Base-by-base conservation (phyloP, 2,113 vertebrate genomes). In the Leptocoma aspasia region DNA sequence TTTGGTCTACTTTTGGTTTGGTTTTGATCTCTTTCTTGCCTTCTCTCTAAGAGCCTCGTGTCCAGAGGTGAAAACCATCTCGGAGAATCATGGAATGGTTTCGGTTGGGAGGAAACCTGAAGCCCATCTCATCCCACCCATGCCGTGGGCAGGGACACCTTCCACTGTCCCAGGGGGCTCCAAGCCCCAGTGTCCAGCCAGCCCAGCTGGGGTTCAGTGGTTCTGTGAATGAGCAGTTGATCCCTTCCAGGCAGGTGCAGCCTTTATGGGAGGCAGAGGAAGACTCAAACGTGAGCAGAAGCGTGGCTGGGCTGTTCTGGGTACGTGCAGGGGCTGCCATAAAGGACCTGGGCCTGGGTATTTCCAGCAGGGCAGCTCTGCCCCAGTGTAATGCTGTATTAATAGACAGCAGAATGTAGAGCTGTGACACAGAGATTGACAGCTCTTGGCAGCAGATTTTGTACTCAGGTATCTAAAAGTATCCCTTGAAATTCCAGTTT, bases 371-470 rank as follows among this genome's bases (percentile, higher is more conserved):
- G 33, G 35, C 26, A 77, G 86, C 56, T 57, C 39, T 9, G 61
- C 16, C 37, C 61, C 84, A 11, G 20, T 0, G 13, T n/a, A 53
- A 47, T 39, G 63, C 49, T 75, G 6, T 91, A 88, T 85, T 79
- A 93, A 96, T 88, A 94, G 89, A 19, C n/a, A 52, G 64, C 2
- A 61, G 78, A 92, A 92, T 5, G 41, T 1, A 59, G 84, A 76
- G 49, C 85, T 53, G 78, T 0, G 21, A 56, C 90, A 87, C 69
- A 26, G 10, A 60, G 79, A 76, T 0, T 82, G 90, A 60, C 80
- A 87, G 78, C 41, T 85, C 56, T 20, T 61, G 92, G 90, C 82
- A 68, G 84, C 1, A 60, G 73, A 31, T 76, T 96, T 79, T 93
- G 82, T 85, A 28, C 54, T 91, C 39, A 4, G 33, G 69, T 75